phyloP scores from a whole-genome alignment of 2,888 invertebrate species.

The Pyralis farinalis region DNA sequence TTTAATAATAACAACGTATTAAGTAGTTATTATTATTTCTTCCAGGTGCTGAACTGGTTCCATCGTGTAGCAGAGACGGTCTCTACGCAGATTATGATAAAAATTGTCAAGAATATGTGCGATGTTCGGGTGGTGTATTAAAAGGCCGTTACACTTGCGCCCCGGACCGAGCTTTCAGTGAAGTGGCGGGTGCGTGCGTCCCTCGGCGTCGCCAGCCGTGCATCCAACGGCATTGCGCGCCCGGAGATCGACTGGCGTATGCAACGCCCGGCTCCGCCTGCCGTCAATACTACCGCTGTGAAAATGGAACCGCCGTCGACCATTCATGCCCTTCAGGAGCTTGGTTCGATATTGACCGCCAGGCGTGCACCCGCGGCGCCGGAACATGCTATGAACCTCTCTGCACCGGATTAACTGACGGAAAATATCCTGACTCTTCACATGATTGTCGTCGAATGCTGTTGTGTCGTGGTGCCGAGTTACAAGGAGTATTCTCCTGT shows the following conservation, averaged over 20 bases:
- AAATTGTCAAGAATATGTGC: constrained; percentile 67
- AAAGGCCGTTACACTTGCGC: constrained; percentile 57
- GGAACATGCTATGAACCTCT: constrained; percentile 82
- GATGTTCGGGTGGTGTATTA: constrained; percentile 51
- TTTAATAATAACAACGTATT: too few species aligned
- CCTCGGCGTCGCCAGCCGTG: constrained; percentile 53
- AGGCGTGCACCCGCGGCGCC: constrained; percentile 75
- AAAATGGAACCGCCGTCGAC: constrained; percentile 65
- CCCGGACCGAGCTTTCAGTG: constrained; percentile 62
- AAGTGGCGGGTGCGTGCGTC: constrained; percentile 62
- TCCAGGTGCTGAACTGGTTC: constrained; percentile 45
- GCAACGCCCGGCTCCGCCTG: constrained; percentile 81
- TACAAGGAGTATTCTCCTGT: constrained; percentile 57
- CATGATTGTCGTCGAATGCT: constrained; percentile 78
- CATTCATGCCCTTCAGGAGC: constrained; percentile 75
- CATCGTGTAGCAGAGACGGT: constrained; percentile 56
- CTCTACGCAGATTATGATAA: constrained; percentile 65
- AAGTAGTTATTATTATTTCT: not conserved
- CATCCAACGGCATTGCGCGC: constrained; percentile 58
- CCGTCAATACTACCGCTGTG: constrained; percentile 80
- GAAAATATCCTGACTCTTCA: constrained; percentile 78
- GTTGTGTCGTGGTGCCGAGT: constrained; percentile 68
- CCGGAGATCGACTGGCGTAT: constrained; percentile 61
- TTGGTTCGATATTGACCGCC: constrained; percentile 78
- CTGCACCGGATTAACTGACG: constrained; percentile 80